These are phyloP conservation scores for Tetraodon nigroviridis DNA, from an alignment of 2,113 vertebrate genomes.

Conservation along the genomic window DNA sequence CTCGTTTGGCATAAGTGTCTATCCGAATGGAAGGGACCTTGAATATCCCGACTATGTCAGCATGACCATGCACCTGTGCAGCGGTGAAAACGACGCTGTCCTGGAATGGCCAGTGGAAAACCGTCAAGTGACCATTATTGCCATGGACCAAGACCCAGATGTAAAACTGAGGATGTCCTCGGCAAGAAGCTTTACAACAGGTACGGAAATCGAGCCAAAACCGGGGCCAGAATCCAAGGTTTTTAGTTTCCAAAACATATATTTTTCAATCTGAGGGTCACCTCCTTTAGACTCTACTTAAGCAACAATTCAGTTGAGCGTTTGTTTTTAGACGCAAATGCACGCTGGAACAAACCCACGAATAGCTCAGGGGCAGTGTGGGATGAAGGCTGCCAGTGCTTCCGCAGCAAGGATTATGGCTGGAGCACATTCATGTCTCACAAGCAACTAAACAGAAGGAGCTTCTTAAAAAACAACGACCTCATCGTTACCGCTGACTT, in stretches of 20 bases:
- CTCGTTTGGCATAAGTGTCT: slow-evolving; percentile 73
- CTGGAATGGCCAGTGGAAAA: slow-evolving; percentile 85
- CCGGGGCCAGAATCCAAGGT: no score
- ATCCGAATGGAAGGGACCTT: slow-evolving; percentile 60
- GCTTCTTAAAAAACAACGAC: slow-evolving; percentile 83
- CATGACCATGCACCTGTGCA: slow-evolving; percentile 81
- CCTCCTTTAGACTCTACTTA: no score
- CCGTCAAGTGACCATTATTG: slow-evolving; percentile 74
- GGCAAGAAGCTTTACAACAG: slow-evolving; percentile 81
- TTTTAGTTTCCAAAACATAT: no score
- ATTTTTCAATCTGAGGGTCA: neutral
- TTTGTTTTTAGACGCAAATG: slow-evolving; percentile 39
- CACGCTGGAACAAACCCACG: slow-evolving; percentile 79
- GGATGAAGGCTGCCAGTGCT: slow-evolving; percentile 68
- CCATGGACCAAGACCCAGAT: slow-evolving; percentile 84
- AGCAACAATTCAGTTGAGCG: no score
- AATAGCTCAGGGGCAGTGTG: slow-evolving; percentile 63
- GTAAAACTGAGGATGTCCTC: slow-evolving; percentile 82
- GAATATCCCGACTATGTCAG: slow-evolving; percentile 51
- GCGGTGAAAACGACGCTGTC: slow-evolving; percentile 81
- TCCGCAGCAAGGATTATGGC: slow-evolving; percentile 55
- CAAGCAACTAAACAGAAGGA: slow-evolving; percentile 70
- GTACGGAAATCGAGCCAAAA: neutral
- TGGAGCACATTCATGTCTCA: slow-evolving; percentile 82
- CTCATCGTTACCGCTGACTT: slow-evolving; percentile 85